Percentiles rank a stretch among this genome's conserved stretches.
phyloP scores from a whole-genome alignment of 2,888 invertebrate species.

The Aricia artaxerxes region DNA sequence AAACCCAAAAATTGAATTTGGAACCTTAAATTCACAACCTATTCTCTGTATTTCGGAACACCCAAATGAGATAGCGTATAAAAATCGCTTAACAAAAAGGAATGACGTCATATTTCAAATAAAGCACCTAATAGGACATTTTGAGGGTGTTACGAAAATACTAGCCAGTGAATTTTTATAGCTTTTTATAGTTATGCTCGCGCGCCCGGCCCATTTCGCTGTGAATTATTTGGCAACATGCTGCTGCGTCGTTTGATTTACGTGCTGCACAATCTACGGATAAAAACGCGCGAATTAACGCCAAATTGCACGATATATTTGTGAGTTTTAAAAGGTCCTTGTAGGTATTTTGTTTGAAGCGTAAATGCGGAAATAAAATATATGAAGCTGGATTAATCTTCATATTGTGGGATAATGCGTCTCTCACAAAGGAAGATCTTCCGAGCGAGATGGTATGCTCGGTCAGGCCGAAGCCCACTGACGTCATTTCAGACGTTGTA shows the following conservation, averaged over 20 bases:
- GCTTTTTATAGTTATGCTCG: constrained; percentile 68
- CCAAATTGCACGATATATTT: constrained; percentile 16
- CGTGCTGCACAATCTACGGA: constrained; percentile 43
- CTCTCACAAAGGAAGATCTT: too few species aligned
- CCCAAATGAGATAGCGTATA: neutral
- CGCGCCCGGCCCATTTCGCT: constrained; percentile 59
- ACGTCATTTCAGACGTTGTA: too few species aligned
- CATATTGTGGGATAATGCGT: too few species aligned
- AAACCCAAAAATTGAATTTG: neutral
- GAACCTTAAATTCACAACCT: neutral
- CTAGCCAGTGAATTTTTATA: constrained; percentile 56
- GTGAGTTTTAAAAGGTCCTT: neutral
- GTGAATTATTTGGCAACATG: constrained; percentile 73
- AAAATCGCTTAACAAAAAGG: constrained; percentile 35
- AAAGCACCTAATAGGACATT: constrained; percentile 42
- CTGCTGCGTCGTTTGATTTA: constrained; percentile 66
- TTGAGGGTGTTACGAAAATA: constrained; percentile 42
- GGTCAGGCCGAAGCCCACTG: too few species aligned
- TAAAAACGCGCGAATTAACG: constrained; percentile 23
- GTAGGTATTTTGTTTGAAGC: neutral
- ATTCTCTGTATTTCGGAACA: neutral
- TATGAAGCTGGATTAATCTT: neutral
- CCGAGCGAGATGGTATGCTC: too few species aligned
- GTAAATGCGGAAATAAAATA: neutral
- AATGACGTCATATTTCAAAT: constrained; percentile 41